Percentiles rank a stretch among this genome's conserved stretches.
Conservation (phyloP, 2,797 vertebrate genomes). For the Lophius americanus region DNA sequence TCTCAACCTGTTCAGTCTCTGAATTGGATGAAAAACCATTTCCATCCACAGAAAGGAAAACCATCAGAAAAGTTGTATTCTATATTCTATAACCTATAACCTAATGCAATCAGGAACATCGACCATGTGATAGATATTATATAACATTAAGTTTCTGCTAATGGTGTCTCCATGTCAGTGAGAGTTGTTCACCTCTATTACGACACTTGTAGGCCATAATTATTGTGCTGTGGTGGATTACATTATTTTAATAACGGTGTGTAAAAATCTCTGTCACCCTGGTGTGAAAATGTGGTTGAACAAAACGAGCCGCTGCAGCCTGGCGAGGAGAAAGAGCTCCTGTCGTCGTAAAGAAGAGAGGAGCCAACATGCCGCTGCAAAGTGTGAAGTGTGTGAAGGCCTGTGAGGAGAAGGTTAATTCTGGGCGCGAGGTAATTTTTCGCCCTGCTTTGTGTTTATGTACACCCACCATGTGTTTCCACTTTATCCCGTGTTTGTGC, state of each 20-base stretch:
- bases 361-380: conserved; percentile 23
- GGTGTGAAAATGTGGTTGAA: neutral
- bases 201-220: neutral
- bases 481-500: conserved; percentile 50
- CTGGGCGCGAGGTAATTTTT: conserved; percentile 47
- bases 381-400: neutral
- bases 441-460: conserved; percentile 35
- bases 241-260: neutral
- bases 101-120: conserved; percentile 2
- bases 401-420: conserved; percentile 28
- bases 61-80: no score
- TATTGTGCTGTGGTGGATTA: neutral
- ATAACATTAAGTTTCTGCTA: neutral
- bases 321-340: neutral
- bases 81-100: neutral
- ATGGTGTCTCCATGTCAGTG: neutral
- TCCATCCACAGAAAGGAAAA: no score
- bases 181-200: neutral
- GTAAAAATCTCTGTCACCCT: neutral
- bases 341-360: conserved; percentile 10
- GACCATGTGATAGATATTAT: neutral
- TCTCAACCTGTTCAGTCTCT: no score
- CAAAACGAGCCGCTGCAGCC: neutral
- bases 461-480: conserved; percentile 68
- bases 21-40: no score